Base-by-base conservation (phyloP, 2,113 vertebrate species). In the Osmerus mordax region DNA sequence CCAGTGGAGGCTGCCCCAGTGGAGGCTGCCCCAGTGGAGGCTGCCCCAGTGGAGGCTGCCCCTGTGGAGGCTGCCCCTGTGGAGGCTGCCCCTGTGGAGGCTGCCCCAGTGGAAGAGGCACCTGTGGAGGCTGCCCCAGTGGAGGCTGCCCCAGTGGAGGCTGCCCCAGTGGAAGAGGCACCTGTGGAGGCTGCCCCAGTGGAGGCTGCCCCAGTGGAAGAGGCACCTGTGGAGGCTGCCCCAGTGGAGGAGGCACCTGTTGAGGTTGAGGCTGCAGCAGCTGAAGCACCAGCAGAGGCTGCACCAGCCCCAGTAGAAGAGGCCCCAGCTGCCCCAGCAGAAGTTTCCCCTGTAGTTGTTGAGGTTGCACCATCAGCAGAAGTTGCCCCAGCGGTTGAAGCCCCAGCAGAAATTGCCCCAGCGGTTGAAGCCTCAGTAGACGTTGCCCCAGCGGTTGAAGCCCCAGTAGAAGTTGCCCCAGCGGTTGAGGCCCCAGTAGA, bases 401-500 rank as follows among this genome's bases (percentile, higher is more conserved):
- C 36, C 59, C 15, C 25, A 56, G 21, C 15, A 21, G n/a, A 41
- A 16, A 74, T 67, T 1, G 15, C 32, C n/a, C 6, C 54, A 56
- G 23, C 7, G 47, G 56, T 5, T 32, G 29, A 32, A 3, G 25
- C 47, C 7, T 2, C 47, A 25, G 4, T 19, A 0, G 64, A 67
- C 5, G 21, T 47, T 51, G 65, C 47, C 36, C 36, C 36, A n/a
- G 64, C 58, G 1, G 59, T 19, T 6, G 16, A 19, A 19, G 62
- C 14, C 4, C 41, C 51, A 15, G 69, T 47, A 1, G 32, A 65
- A 21, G 68, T 65, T 59, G 53, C 15, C 3, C 25, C 16, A 67
- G 58, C 14, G 41, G 72, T 54, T 65, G 62, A 63, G 3, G 58
- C 23, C 67, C 63, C 70, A 59, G 64, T n/a, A n/a, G n/a, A n/a